Conservation (phyloP, 2,888 invertebrate species). For the Seira ritae region DNA sequence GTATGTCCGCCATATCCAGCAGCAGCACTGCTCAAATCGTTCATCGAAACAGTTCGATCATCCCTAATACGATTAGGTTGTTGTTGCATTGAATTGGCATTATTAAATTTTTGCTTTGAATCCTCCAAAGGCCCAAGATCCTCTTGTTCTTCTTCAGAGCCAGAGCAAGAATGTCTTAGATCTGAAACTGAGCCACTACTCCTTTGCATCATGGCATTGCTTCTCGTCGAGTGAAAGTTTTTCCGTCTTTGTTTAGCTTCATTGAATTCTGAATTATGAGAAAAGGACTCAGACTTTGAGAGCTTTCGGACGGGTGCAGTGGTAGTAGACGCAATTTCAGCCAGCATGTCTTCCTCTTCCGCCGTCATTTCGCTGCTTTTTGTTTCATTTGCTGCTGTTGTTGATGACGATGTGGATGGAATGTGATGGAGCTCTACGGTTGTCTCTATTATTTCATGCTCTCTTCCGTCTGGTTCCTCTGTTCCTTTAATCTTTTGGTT, state of each 20-base stretch:
- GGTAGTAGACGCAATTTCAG: neutral
- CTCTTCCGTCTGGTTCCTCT: constrained; percentile 12
- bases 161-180: constrained; percentile 57
- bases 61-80: constrained; percentile 9
- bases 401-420: too few species aligned
- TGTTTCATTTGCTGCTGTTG: too few species aligned
- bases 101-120: neutral
- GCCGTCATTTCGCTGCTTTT: too few species aligned
- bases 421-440: constrained; percentile 55
- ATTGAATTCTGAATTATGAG: constrained; percentile 71
- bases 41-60: constrained; percentile 54
- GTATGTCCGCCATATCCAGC: too few species aligned
- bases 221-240: constrained; percentile 45
- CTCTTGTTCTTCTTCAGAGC: constrained; percentile 69
- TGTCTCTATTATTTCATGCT: constrained; percentile 48
- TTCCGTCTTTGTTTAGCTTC: constrained; percentile 66
- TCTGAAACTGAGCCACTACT: constrained; percentile 58
- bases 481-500: constrained; percentile 14
- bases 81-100: neutral
- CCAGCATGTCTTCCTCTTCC: constrained; percentile 19
- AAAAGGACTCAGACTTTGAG: constrained; percentile 72
- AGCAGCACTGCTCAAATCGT: constrained; percentile 30
- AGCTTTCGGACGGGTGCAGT: constrained; percentile 60
- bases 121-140: neutral
- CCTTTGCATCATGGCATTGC: constrained; percentile 21